These are phyloP conservation scores for Volucella bombylans DNA, from an alignment of 2,888 invertebrate species.

Conservation along the genomic window DNA sequence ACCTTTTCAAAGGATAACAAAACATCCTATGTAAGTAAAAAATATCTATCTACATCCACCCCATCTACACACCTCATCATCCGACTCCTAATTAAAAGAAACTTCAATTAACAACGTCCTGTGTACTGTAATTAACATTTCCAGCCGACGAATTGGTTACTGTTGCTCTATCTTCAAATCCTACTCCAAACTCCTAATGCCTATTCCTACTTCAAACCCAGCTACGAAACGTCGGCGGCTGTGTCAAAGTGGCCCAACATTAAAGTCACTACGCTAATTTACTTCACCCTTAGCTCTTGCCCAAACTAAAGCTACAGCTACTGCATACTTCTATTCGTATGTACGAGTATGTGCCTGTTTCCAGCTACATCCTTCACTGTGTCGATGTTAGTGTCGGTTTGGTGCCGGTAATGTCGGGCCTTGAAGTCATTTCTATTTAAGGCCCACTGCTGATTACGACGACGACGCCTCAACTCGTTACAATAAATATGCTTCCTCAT, in stretches of 20 bases:
- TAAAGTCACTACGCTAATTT: slow-evolving; percentile 72
- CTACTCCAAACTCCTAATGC: neutral
- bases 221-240: slow-evolving; percentile 33
- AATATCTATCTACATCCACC: slow-evolving; percentile 8
- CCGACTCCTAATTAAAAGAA: slow-evolving; percentile 64
- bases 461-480: slow-evolving; percentile 65
- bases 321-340: neutral
- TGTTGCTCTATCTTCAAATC: slow-evolving; percentile 14
- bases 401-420: slow-evolving; percentile 18
- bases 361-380: slow-evolving; percentile 22
- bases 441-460: slow-evolving; percentile 34
- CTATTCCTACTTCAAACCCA: neutral
- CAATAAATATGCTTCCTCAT: slow-evolving; percentile 61
- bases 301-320: neutral
- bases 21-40: neutral
- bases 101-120: slow-evolving; percentile 68
- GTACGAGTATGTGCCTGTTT: neutral
- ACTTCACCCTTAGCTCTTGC: slow-evolving; percentile 37
- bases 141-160: slow-evolving; percentile 59
- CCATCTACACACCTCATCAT: slow-evolving; percentile 40
- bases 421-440: slow-evolving; percentile 59
- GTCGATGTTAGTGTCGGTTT: neutral
- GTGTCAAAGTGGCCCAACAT: slow-evolving; percentile 63
- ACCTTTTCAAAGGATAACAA: no score
- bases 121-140: slow-evolving; percentile 67